Percentiles rank a stretch among this genome's conserved stretches.
These are phyloP conservation scores for Heliconius ethilla DNA, from an alignment of 2,888 invertebrate genomes.

Conservation along the genomic window DNA sequence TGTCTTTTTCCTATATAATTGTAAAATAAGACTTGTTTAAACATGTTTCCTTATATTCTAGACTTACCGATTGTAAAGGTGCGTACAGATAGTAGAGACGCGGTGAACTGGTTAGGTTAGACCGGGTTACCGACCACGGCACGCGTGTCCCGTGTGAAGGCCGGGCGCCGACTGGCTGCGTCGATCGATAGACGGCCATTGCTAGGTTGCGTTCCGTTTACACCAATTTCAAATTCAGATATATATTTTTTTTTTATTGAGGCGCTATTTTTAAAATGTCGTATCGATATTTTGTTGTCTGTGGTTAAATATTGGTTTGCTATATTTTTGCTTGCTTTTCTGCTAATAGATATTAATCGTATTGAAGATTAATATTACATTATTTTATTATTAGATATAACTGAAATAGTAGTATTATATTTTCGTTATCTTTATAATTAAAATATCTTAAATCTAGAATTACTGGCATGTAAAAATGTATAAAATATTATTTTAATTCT, in stretches of 20 bases:
- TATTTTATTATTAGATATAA: no score
- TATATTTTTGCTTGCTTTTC: not conserved
- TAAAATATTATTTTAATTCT: no score
- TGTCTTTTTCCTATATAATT: conserved; percentile 7
- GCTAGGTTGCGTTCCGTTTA: conserved; percentile 72
- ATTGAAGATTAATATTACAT: not conserved
- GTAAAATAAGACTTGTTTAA: not conserved
- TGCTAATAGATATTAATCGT: not conserved
- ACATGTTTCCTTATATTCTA: conserved; percentile 19
- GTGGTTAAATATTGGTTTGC: not conserved
- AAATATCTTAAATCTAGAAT: no score
- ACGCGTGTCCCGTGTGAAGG: conserved; percentile 65
- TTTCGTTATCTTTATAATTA: not conserved
- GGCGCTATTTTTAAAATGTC: conserved; percentile 43
- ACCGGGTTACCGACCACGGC: conserved; percentile 46
- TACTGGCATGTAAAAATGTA: not conserved
- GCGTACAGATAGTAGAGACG: conserved; percentile 42
- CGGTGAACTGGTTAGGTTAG: conserved; percentile 47
- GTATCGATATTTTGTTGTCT: conserved; percentile 10
- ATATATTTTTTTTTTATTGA: conserved; percentile 45
- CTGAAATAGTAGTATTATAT: not conserved
- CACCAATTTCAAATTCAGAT: conserved; percentile 53
- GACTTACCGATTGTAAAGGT: conserved; percentile 46
- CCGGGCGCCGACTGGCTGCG: conserved; percentile 75
- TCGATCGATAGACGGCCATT: conserved; percentile 76